Percentiles rank a stretch among this genome's conserved stretches.
Evolutionary conservation across 1,140 invertebrate species (phyloP).

Genomic region (Aporrectodea caliginosa): DNA sequence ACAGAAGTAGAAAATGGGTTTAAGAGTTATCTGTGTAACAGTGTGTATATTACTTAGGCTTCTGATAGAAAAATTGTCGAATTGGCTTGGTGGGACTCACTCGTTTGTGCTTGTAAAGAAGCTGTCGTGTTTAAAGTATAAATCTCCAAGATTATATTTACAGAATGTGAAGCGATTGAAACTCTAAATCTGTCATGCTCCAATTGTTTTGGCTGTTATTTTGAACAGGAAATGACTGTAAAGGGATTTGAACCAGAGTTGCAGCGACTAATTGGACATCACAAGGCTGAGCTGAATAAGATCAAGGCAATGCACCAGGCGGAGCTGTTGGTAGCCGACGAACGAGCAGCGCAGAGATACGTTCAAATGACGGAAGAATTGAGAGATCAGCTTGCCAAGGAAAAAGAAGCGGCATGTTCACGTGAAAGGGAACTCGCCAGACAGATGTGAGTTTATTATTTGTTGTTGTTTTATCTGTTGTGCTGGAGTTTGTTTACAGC

Average conservation of each 20-base stretch:
- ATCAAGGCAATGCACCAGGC: conserved; percentile 55
- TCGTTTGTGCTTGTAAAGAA: too few species aligned
- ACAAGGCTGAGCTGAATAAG: conserved; percentile 55
- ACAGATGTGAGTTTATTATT: conserved; percentile 42
- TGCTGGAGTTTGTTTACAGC: too few species aligned
- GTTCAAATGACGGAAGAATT: conserved; percentile 45
- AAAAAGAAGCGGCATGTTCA: conserved; percentile 54
- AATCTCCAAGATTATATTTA: too few species aligned
- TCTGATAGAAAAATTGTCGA: too few species aligned
- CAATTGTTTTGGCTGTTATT: too few species aligned
- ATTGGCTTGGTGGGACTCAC: too few species aligned
- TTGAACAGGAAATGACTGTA: conserved; percentile 58
- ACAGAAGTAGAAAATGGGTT: too few species aligned
- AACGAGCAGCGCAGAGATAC: conserved; percentile 53
- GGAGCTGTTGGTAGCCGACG: conserved; percentile 53
- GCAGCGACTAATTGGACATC: conserved; percentile 54
- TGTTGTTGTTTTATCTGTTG: neutral
- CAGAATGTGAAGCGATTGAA: too few species aligned
- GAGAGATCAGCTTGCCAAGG: conserved; percentile 51
- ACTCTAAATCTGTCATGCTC: too few species aligned
- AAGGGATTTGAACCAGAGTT: conserved; percentile 57
- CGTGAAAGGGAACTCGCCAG: conserved; percentile 51
- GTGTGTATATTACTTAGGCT: too few species aligned
- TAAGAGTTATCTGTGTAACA: too few species aligned
- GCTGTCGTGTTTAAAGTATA: too few species aligned